These are phyloP conservation scores for Scleropages formosus DNA, from an alignment of 2,797 vertebrate species.

Conservation along the genomic window DNA sequence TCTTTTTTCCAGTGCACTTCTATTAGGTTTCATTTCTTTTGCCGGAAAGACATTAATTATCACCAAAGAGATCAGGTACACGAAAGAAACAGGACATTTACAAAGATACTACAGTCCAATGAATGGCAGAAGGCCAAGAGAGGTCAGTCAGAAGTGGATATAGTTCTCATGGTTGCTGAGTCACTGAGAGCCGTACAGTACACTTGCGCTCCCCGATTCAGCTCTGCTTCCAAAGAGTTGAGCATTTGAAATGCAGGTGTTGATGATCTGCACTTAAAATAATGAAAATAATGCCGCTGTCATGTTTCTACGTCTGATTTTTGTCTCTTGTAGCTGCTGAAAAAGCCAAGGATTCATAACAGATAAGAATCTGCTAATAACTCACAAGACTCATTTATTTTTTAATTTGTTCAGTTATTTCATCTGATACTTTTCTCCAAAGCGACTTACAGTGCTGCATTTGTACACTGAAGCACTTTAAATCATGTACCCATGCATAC, in stretches of 20 bases:
- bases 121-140: background rate
- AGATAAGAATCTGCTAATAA: background rate
- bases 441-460: too few relatives aligned
- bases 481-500: too few relatives aligned
- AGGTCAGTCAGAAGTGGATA: background rate
- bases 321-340: background rate
- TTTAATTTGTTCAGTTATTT: too few relatives aligned
- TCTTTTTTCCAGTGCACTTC: conserved; percentile 61
- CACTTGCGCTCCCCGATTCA: background rate
- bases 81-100: background rate
- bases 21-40: conserved; percentile 53
- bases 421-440: too few relatives aligned
- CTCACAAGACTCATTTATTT: too few relatives aligned
- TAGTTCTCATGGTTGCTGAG: background rate
- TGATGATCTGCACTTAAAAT: background rate
- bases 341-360: background rate
- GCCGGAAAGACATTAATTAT: background rate
- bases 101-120: background rate
- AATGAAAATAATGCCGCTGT: background rate
- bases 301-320: background rate
- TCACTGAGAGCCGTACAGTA: background rate
- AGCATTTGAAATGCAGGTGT: background rate
- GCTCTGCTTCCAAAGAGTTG: background rate
- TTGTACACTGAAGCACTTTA: too few relatives aligned
- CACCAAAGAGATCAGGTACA: conserved; percentile 34